These are phyloP conservation scores for Nannoperca australis DNA, from an alignment of 2,797 vertebrate species.

Conservation along the genomic window DNA sequence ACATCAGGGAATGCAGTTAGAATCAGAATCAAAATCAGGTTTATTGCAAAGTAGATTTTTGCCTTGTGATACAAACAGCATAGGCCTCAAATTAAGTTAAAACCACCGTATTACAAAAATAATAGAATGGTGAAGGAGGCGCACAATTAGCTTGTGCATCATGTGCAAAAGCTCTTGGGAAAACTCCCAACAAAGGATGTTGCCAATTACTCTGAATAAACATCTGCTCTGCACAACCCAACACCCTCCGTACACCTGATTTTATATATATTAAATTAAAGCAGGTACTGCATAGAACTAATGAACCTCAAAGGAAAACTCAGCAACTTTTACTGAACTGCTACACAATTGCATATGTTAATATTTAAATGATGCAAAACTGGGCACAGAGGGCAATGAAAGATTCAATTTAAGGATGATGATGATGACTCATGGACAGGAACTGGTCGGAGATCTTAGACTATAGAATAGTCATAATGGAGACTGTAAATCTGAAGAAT, in stretches of 20 bases:
- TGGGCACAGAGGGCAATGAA: neutral
- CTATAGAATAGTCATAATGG: neutral
- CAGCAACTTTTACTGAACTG: neutral
- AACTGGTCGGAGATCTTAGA: neutral
- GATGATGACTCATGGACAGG: neutral
- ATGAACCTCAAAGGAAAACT: neutral
- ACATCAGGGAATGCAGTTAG: conserved; percentile 15
- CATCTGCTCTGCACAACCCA: conserved; percentile 22
- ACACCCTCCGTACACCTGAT: neutral
- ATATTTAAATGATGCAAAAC: too few species aligned
- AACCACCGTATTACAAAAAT: conserved; percentile 8
- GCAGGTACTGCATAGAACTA: neutral
- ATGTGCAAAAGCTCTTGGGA: conserved; percentile 17
- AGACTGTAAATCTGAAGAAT: neutral
- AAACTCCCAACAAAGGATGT: neutral
- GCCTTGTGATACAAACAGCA: conserved; percentile 3
- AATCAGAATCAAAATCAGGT: too few species aligned
- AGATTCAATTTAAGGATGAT: neutral
- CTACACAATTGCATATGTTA: neutral
- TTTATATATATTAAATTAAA: neutral
- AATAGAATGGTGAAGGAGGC: conserved; percentile 6
- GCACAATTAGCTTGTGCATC: conserved; percentile 12
- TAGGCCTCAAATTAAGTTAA: conserved; percentile 8
- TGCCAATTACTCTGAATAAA: neutral
- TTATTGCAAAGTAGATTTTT: too few species aligned